Conservation (phyloP, 2,113 vertebrate genomes). For the Sturnus vulgaris region DNA sequence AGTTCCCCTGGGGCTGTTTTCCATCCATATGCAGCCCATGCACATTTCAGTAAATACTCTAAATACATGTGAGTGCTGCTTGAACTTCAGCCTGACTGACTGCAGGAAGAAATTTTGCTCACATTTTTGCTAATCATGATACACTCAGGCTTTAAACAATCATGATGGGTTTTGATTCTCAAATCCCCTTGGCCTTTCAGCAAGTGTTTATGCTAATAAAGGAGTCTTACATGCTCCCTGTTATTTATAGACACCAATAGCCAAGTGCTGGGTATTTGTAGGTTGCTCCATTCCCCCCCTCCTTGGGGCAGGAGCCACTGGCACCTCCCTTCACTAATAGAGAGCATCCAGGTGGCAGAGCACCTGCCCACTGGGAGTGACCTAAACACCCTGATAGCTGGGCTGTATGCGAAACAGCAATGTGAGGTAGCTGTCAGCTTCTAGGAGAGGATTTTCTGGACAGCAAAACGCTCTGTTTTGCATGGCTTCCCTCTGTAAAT, state of each 20-base stretch:
- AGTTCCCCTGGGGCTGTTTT: neutral
- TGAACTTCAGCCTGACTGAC: neutral
- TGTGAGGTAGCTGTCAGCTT: neutral
- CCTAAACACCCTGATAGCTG: rapidly evolving
- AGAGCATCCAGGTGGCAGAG: neutral
- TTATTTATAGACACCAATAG: neutral
- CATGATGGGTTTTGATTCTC: neutral
- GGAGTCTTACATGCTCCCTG: rapidly evolving
- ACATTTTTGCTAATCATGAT: neutral
- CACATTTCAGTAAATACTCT: neutral
- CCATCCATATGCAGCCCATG: rapidly evolving
- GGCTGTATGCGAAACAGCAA: neutral
- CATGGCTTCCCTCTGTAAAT: neutral
- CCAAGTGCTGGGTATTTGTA: neutral
- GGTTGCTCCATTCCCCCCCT: neutral
- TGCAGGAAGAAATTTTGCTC: neutral
- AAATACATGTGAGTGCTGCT: neutral
- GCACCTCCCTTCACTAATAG: neutral
- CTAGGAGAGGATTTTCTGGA: neutral
- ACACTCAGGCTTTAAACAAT: neutral
- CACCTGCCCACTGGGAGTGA: neutral
- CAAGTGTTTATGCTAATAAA: neutral
- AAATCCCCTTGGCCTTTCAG: neutral
- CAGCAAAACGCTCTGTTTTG: neutral
- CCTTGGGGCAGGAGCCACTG: rapidly evolving